Evolutionary conservation across 2,797 vertebrate genomes (phyloP).

Genomic region (Hypotaenidia philippensis): DNA sequence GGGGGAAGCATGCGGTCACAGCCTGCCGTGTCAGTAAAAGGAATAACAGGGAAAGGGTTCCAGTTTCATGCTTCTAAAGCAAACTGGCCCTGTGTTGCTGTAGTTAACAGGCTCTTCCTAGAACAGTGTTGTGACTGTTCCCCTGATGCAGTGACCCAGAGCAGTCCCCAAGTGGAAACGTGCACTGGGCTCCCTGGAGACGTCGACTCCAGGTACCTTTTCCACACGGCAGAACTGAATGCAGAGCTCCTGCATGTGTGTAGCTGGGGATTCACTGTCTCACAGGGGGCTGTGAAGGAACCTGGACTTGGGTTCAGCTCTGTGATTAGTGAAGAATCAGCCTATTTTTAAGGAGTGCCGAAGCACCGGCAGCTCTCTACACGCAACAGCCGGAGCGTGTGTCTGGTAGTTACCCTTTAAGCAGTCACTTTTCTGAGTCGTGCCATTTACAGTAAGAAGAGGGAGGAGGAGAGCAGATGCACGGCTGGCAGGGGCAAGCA

Average conservation of each 20-base stretch:
- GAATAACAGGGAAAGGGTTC: not conserved
- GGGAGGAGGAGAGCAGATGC: not conserved
- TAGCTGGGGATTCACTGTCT: not conserved
- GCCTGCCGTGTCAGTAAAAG: not conserved
- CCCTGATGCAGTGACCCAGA: not conserved
- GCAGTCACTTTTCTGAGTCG: not conserved
- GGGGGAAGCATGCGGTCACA: no score
- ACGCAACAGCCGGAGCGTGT: not conserved
- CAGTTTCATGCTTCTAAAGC: not conserved
- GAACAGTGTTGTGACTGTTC: not conserved
- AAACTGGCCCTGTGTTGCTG: not conserved
- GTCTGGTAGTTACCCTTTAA: not conserved
- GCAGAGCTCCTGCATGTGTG: accelerated
- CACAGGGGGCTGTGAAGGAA: not conserved
- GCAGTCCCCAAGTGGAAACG: accelerated
- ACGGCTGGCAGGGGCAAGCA: not conserved
- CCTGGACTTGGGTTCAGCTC: not conserved
- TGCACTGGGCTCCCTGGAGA: not conserved
- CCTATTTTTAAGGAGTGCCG: not conserved
- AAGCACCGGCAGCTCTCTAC: not conserved
- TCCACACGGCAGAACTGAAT: not conserved
- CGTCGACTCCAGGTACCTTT: not conserved
- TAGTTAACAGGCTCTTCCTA: not conserved
- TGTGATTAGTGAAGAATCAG: not conserved
- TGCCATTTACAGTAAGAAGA: not conserved